Evolutionary conservation across 2,113 vertebrate species (phyloP).

Genomic region (Zonotrichia leucophrys): DNA sequence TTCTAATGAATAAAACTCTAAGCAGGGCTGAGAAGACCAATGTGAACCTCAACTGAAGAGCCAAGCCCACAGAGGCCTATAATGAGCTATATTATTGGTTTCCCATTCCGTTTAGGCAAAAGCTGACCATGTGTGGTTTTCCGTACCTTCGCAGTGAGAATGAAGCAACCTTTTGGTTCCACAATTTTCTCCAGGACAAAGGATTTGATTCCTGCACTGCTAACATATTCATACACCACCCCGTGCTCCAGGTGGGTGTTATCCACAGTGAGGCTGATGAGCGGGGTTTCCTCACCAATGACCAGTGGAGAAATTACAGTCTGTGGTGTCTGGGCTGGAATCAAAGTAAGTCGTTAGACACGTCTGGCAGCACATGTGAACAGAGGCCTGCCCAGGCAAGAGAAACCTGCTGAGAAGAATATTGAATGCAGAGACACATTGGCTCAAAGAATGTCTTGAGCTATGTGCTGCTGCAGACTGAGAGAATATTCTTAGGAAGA

Average conservation of each 20-base stretch:
- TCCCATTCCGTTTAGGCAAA: background rate
- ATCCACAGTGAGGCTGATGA: conserved; percentile 90
- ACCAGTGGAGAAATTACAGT: conserved; percentile 41
- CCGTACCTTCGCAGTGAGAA: conserved; percentile 90
- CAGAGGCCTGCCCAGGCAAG: background rate
- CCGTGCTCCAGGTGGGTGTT: conserved; percentile 92
- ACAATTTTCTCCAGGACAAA: conserved; percentile 94
- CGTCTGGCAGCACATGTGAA: background rate
- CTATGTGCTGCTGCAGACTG: background rate
- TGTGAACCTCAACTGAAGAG: background rate
- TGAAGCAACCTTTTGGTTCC: conserved; percentile 92
- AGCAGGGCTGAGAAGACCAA: background rate
- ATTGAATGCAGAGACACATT: background rate
- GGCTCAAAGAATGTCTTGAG: background rate
- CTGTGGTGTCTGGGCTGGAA: conserved; percentile 64
- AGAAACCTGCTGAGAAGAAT: background rate
- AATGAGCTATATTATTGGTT: background rate
- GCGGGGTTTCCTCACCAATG: conserved; percentile 69
- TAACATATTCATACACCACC: conserved; percentile 92
- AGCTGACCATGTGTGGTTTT: background rate
- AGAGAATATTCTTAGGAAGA: background rate
- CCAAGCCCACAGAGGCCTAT: background rate
- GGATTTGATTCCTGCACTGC: conserved; percentile 89
- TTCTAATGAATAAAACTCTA: background rate
- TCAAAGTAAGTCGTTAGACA: background rate